Evolutionary conservation across 2,888 invertebrate species (phyloP).

Genomic region (Temnothorax rugatulus): DNA sequence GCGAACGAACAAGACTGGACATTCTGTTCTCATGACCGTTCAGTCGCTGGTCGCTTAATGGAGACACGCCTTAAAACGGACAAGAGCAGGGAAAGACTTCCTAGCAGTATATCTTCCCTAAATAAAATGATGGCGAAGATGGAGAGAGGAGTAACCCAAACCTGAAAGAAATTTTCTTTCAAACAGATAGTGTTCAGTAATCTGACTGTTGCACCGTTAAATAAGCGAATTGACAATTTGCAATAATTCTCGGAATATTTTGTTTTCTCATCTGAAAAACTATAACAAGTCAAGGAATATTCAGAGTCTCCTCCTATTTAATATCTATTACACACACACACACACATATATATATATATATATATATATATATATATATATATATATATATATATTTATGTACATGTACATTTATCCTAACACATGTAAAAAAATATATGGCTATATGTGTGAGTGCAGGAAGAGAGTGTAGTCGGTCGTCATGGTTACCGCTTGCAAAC

Average conservation of each 20-base stretch:
- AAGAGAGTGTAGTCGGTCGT: constrained; percentile 65
- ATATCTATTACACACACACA: too few relatives aligned
- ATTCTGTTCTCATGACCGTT: neutral
- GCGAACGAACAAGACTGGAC: neutral
- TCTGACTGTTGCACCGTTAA: neutral
- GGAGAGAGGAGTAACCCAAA: neutral
- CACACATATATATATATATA: neutral
- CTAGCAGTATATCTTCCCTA: neutral
- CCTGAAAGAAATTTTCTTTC: neutral
- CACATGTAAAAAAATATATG: neutral
- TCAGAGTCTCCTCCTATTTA: neutral
- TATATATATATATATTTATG: neutral
- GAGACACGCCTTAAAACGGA: neutral
- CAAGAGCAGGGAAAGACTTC: neutral
- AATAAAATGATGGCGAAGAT: neutral
- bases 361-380: neutral
- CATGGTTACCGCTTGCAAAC: constrained; percentile 82
- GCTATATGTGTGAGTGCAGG: neutral
- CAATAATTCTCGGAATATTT: neutral
- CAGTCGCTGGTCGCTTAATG: neutral
- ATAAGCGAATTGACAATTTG: neutral
- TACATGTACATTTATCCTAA: neutral
- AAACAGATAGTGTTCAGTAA: neutral
- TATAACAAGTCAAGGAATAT: neutral
- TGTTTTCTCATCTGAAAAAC: neutral